Evolutionary conservation across 2,797 vertebrate species (phyloP), one percentile per base, ranked within the genome.

Genomic region (Rhinophrynus dorsalis): DNA sequence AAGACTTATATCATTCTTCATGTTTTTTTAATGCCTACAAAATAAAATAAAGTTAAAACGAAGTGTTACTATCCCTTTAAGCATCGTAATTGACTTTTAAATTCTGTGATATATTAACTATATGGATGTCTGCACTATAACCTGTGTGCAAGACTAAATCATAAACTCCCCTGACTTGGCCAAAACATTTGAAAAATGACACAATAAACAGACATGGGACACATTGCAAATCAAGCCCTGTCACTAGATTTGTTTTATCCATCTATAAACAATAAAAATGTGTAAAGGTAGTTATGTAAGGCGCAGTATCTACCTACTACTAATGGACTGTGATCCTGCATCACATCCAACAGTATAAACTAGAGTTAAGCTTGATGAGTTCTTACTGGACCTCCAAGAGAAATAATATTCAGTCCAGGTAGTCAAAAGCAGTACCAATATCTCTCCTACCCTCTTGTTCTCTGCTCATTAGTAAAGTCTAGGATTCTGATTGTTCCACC

Each of bases 371-470:
- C 23, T 40, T 35, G 23, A 38, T 23, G 32, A 48, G 26, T 63
- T 57, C 24, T 48, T 10, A 9, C 15, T 50, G 42, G 38, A 40
- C 48, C 58, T 70, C 50, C 62, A 62, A 59, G 21, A 71, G 47
- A 24, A 72, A 72, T 57, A 67, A 42, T 35, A 18, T 55, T 20
- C 27, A 24, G 26, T 64, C 68, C 59, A 64, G 52, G 33, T 57
- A 64, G 40, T 50, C 50, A 17, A 13, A 20, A 55, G 37, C 32
- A 40, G 17, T 26, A 63, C 67, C 59, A 57, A 18, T 23, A 15
- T 57, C 40, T 56, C 30, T 57, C 51, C 26, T 57, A 40, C 51
- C 23, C 58, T 58, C 42, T 50, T 33, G 12, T 50, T 24, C 62
- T 30, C 32, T 38, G 30, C 21, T 44, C 61, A 32, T 50, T 24